Evolutionary conservation across 2,888 invertebrate genomes (phyloP).

Genomic region (Saturnia pavonia): DNA sequence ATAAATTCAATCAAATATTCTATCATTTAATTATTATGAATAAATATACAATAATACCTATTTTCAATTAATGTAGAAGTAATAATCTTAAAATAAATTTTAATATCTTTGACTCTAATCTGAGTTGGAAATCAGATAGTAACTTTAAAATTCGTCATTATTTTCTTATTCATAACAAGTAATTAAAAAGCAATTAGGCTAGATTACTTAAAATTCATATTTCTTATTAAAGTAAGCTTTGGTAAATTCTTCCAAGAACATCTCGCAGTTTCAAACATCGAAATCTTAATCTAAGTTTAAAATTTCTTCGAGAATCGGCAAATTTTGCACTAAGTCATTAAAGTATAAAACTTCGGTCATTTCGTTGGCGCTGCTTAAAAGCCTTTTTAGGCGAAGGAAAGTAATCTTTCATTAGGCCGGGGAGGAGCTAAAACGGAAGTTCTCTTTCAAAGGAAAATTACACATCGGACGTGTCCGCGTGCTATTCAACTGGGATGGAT

Average conservation of each 20-base stretch:
- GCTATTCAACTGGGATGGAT: conserved; percentile 72
- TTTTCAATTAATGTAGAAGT: background rate
- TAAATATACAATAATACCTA: background rate
- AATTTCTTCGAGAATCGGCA: conserved; percentile 80
- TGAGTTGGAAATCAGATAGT: background rate
- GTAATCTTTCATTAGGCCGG: conserved; percentile 81
- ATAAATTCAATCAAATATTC: no score
- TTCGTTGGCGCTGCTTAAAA: conserved; percentile 81
- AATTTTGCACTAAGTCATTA: conserved; percentile 82
- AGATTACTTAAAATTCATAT: conserved; percentile 76
- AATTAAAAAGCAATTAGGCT: conserved; percentile 79
- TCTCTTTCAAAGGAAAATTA: conserved; percentile 81
- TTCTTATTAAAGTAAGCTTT: conserved; percentile 63
- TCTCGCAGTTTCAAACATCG: conserved; percentile 75
- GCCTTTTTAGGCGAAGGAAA: conserved; percentile 81
- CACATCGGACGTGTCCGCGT: conserved; percentile 74
- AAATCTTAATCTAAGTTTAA: conserved; percentile 82
- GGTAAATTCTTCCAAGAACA: conserved; percentile 66
- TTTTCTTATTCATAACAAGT: conserved; percentile 62
- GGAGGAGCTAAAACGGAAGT: conserved; percentile 81
- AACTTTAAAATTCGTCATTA: conserved; percentile 18
- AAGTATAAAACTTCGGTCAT: conserved; percentile 82
- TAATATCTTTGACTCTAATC: background rate
- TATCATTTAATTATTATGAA: background rate
- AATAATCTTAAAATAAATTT: background rate